Base-by-base conservation (phyloP, 2,797 vertebrate genomes). In the Vespertilio murinus region DNA sequence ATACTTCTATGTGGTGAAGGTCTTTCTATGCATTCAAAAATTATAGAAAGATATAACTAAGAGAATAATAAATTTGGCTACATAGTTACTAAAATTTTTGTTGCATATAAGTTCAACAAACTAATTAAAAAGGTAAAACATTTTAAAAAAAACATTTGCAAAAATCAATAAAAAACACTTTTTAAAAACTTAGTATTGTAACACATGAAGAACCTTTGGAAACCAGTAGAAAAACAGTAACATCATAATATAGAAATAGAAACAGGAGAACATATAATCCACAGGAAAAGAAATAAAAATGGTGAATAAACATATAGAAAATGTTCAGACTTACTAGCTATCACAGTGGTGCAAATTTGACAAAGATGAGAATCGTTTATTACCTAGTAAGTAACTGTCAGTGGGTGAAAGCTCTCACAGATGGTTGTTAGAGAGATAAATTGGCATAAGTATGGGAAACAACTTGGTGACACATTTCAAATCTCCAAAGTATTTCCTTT, bases 11-110 rank as follows among this genome's bases (percentile, higher is more conserved):
- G 35, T 71, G 47, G 13, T 18, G 8, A 94, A 71, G 8, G 1
- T 74, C 56, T 85, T 74, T 54, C 82, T 59, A 7, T 71, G 30
- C n/a, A 56, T 33, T 92, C 47, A 86, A 56, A 35, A 82, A 54
- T 11, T 78, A 4, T 35, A 54, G 69, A 80, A 95, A 73, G 11
- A 45, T 5, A n/a, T 75, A 93, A 77, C n/a, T 83, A 88, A 88
- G 65, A 86, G 49, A 93, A 83, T 73, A 75, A 59, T 54, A 92
- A 77, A 65, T 88, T 73, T 95, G 67, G 17, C 20, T 67, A 69
- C 2, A 47, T 79, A 91, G 33, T 75, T 84, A 71, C 65, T 84
- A n/a, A 93, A 80, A 79, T 23, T 77, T 80, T 91, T 77, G 8
- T 73, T 77, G 42, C 17, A 82, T 20, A n/a, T 11, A 52, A 77